Conservation (phyloP, 2,113 vertebrate genomes). For the Psilopogon haemacephalus region DNA sequence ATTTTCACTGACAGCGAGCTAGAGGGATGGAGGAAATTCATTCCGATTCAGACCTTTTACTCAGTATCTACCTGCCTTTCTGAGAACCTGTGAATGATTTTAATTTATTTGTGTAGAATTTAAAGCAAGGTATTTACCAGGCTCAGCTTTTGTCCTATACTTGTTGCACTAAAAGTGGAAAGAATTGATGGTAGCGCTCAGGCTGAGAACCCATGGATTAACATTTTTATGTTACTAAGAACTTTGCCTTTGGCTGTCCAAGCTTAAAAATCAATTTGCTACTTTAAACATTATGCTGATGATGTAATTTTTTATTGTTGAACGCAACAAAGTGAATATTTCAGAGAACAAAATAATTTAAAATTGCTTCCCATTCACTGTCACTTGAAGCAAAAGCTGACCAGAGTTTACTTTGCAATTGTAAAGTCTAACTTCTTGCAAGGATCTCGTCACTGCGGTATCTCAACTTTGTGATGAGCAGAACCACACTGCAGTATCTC, state of each 20-base stretch:
- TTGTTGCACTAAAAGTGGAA: neutral
- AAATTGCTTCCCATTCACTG: slow-evolving; percentile 13
- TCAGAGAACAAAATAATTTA: slow-evolving; percentile 42
- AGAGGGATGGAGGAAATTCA: neutral
- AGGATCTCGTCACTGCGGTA: neutral
- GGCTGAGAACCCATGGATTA: neutral
- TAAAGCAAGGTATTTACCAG: slow-evolving; percentile 9
- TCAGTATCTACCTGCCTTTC: neutral
- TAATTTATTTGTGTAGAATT: neutral
- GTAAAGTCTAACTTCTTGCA: neutral
- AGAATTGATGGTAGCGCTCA: slow-evolving; percentile 1
- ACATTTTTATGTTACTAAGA: slow-evolving; percentile 28
- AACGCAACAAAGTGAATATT: slow-evolving; percentile 38
- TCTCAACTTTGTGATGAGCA: neutral
- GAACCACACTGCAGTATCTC: neutral
- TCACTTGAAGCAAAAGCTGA: slow-evolving; percentile 6
- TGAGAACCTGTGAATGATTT: slow-evolving; percentile 1
- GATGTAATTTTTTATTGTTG: slow-evolving; percentile 56
- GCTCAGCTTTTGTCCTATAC: neutral
- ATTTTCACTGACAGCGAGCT: neutral
- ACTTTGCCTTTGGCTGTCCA: slow-evolving; percentile 43
- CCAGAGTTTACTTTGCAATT: neutral
- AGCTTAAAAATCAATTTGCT: slow-evolving; percentile 61
- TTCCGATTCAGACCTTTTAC: neutral
- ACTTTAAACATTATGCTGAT: slow-evolving; percentile 38